These are phyloP conservation scores for Neoitamus cyanurus DNA, from an alignment of 2,888 invertebrate genomes.

Conservation along the genomic window DNA sequence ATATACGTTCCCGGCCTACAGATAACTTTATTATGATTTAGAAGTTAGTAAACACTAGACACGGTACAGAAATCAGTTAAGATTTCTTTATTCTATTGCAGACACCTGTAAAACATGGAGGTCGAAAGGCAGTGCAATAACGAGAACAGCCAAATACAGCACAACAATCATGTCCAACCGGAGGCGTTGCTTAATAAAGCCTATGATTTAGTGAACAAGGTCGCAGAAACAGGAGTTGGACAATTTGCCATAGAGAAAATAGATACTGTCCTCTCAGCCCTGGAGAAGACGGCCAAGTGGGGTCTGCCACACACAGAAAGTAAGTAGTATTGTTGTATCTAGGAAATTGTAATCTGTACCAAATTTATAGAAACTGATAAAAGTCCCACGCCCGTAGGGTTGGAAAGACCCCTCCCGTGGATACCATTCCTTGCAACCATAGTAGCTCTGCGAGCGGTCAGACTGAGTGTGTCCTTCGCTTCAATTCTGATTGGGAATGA, in stretches of 20 bases:
- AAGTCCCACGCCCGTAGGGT: neutral
- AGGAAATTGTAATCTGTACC: neutral
- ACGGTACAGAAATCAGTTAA: neutral
- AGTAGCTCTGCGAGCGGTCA: constrained; percentile 58
- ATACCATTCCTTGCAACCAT: constrained; percentile 61
- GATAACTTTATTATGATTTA: constrained; percentile 3
- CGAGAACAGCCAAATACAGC: neutral
- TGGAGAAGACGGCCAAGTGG: constrained; percentile 65
- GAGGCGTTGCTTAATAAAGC: constrained; percentile 54
- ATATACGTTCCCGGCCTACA: neutral
- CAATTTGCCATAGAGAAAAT: constrained; percentile 59
- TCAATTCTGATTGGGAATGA: constrained; percentile 60
- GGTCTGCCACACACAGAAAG: constrained; percentile 60
- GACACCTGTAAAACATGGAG: constrained; percentile 15
- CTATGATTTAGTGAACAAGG: constrained; percentile 57
- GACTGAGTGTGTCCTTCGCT: constrained; percentile 59
- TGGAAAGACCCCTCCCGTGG: constrained; percentile 63
- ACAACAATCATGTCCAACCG: constrained; percentile 9
- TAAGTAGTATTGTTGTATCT: constrained; percentile 50
- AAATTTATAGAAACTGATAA: constrained; percentile 33
- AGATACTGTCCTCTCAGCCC: constrained; percentile 58
- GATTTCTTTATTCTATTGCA: neutral
- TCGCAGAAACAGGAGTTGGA: constrained; percentile 60
- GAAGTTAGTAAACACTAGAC: neutral
- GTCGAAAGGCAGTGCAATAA: constrained; percentile 6